Evolutionary conservation across 2,888 invertebrate genomes (phyloP).

Genomic region (Caprella mutica): DNA sequence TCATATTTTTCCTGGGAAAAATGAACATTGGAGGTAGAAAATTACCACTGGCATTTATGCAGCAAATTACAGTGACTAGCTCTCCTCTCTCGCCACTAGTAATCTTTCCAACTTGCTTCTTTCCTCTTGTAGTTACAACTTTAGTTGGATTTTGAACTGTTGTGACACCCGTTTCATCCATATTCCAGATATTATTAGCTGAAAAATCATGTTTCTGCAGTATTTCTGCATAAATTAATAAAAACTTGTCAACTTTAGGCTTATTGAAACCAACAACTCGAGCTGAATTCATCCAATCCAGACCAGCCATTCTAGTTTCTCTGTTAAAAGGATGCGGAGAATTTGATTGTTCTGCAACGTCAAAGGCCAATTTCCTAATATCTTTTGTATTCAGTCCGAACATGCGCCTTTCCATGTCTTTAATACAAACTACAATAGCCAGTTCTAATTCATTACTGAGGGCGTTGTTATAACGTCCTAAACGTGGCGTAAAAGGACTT

Average conservation of each 20-base stretch:
- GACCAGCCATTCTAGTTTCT: too few relatives aligned
- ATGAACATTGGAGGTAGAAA: conserved; percentile 45
- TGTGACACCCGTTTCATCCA: conserved; percentile 42
- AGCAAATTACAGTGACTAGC: conserved; percentile 41
- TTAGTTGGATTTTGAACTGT: conserved; percentile 41
- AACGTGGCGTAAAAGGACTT: too few relatives aligned
- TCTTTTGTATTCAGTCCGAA: too few relatives aligned
- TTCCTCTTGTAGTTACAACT: conserved; percentile 40
- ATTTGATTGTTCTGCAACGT: too few relatives aligned
- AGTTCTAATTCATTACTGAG: too few relatives aligned
- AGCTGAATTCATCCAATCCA: too few relatives aligned
- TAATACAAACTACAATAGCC: too few relatives aligned
- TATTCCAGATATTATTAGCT: conserved; percentile 39
- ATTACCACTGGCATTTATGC: conserved; percentile 40
- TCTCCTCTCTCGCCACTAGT: conserved; percentile 39
- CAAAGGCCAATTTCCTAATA: too few relatives aligned
- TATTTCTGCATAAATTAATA: conserved; percentile 30
- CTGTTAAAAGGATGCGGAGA: too few relatives aligned
- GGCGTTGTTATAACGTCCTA: too few relatives aligned
- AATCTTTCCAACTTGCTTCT: conserved; percentile 41
- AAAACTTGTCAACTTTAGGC: conserved; percentile 7
- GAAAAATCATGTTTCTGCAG: conserved; percentile 34
- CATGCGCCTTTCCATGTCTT: too few relatives aligned
- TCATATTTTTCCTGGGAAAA: conserved; percentile 42
- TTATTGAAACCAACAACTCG: conserved; percentile 5